Base-by-base conservation (phyloP, 1,140 invertebrate species). In the Nasonia giraulti region DNA sequence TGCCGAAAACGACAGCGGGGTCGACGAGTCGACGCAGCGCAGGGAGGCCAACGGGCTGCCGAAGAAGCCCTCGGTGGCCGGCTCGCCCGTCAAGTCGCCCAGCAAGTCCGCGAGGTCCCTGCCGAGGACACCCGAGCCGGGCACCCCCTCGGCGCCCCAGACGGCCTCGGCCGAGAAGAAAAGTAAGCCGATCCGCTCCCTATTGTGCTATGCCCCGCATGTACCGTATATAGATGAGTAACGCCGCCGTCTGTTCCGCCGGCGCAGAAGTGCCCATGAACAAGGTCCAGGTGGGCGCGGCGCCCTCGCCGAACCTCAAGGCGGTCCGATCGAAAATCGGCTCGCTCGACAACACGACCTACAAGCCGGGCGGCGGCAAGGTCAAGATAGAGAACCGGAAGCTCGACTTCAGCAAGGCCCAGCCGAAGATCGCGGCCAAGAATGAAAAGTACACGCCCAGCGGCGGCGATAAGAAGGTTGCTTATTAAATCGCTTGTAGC, bases 321-420 rank as follows among this genome's bases (percentile, higher is more conserved):
- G 95, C 96, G 77, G 97, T 98, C 2, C 96, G 96, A 92, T 98
- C 98, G 20, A 99, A 99, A 94, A 97, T 99, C 87, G 98, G 98
- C 8, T 99, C 98, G 3, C 92, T 99, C 89, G 96, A 98, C n/a
- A 99, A 99, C 91, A 94, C 97, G 0, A 96, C 95, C 74, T 97
- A 99, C 91, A 98, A 97, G 90, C 97, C 98, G 2, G 97, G 97
- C 27, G 98, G 98, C 68, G 98, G 98, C 44, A 96, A 98, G 88
- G 95, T 98, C 17, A 98, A 98, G 94, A 98, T 98, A 85, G 97
- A 98, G 91, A 95, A 95, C 82, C 96, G 96, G 89, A 98, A 98
- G 92, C 91, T 98, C 11, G 97, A 98, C 86, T 97, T 97, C 87
- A 95, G 94, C 85, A 96, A 96, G 89, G 96, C 96, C 0, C 95